Evolutionary conservation across 2,113 vertebrate genomes (phyloP).

Genomic region (Calidris pygmaea): DNA sequence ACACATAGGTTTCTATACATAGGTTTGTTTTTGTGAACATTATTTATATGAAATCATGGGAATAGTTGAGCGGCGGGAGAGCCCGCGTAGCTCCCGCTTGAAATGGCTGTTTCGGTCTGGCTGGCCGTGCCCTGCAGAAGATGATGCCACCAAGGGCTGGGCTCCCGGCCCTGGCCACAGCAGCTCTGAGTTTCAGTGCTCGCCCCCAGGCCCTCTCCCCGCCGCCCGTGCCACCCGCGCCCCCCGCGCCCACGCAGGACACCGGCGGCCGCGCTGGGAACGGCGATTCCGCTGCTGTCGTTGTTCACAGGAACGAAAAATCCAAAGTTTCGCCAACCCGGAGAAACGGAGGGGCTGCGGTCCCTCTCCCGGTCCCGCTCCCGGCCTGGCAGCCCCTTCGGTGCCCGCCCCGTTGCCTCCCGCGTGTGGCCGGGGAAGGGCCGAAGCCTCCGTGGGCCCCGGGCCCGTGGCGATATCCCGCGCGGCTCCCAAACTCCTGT

Average conservation of each 20-base stretch:
- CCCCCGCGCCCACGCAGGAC: not conserved
- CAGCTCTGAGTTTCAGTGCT: not conserved
- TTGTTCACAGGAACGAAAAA: not conserved
- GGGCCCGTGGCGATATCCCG: no score
- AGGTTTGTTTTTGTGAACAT: not conserved
- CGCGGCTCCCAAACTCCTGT: not conserved
- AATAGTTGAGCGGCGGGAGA: not conserved
- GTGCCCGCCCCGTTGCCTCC: not conserved
- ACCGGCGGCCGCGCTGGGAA: not conserved
- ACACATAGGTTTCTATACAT: no score
- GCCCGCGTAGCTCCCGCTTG: not conserved
- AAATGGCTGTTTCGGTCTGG: not conserved
- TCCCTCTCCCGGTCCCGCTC: not conserved
- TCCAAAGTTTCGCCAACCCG: not conserved
- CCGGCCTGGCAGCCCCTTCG: not conserved
- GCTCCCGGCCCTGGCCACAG: not conserved
- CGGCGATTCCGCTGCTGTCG: not conserved
- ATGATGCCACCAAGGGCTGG: not conserved
- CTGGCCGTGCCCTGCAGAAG: not conserved
- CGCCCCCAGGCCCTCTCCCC: no score
- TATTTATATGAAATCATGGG: not conserved
- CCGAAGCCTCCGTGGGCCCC: no score
- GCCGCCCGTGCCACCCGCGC: fast-evolving
- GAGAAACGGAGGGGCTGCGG: not conserved
- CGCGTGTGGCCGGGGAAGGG: not conserved